These are phyloP conservation scores for Catocala fraxini DNA, from an alignment of 2,888 invertebrate species.

Conservation along the genomic window DNA sequence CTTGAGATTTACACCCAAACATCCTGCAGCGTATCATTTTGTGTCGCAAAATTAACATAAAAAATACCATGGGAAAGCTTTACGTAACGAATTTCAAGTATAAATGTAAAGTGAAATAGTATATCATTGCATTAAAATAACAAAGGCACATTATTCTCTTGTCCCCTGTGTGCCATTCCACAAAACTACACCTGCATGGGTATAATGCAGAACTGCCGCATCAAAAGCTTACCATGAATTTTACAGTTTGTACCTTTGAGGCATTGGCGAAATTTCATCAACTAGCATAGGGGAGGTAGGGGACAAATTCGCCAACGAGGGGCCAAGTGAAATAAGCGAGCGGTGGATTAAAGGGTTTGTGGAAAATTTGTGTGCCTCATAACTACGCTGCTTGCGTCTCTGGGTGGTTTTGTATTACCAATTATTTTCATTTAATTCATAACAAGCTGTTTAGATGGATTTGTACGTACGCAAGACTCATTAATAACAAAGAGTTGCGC, in stretches of 20 bases:
- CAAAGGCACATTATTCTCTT: conserved; percentile 57
- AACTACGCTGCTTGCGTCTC: conserved; percentile 67
- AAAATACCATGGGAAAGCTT: conserved; percentile 25
- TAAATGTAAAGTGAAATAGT: conserved; percentile 42
- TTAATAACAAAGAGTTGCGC: conserved; percentile 47
- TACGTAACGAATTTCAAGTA: conserved; percentile 22
- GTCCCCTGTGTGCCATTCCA: conserved; percentile 64
- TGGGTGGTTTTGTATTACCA: conserved; percentile 85
- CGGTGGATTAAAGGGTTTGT: conserved; percentile 85
- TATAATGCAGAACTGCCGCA: conserved; percentile 59
- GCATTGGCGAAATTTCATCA: conserved; percentile 80
- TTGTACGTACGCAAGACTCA: conserved; percentile 43
- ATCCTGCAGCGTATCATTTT: conserved; percentile 14
- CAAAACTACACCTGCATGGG: conserved; percentile 61
- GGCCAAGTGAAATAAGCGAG: conserved; percentile 86
- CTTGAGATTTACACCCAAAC: conserved; percentile 24
- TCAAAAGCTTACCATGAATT: conserved; percentile 74
- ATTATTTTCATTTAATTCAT: conserved; percentile 81
- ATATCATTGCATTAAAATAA: conserved; percentile 60
- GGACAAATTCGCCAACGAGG: conserved; percentile 77
- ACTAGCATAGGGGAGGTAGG: conserved; percentile 58
- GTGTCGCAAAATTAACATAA: conserved; percentile 29
- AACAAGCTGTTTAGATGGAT: conserved; percentile 68
- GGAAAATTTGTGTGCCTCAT: conserved; percentile 84
- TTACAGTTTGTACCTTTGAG: conserved; percentile 69